Conservation (phyloP, 2,888 invertebrate species). For the Halocaridina rubra region DNA sequence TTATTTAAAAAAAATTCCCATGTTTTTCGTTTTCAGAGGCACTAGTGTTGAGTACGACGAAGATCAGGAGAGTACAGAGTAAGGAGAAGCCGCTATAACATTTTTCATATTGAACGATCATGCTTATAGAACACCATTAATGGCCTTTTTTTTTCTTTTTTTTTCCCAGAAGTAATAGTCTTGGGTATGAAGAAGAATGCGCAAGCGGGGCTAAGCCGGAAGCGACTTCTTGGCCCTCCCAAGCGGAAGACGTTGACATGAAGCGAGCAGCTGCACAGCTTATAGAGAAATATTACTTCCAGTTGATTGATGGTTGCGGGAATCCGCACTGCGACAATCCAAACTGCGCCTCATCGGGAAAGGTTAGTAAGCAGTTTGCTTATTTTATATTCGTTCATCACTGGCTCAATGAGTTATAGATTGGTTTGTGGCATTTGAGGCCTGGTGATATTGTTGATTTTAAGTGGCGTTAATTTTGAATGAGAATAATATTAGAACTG, state of each 20-base stretch:
- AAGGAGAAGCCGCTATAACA: too few relatives aligned
- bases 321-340: conserved; percentile 87
- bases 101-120: too few relatives aligned
- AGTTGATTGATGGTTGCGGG: conserved; percentile 91
- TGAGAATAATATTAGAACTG: too few relatives aligned
- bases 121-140: too few relatives aligned
- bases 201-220: background rate
- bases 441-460: too few relatives aligned
- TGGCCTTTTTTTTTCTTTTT: too few relatives aligned
- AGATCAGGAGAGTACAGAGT: too few relatives aligned
- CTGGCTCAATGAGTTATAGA: background rate
- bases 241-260: conserved; percentile 35
- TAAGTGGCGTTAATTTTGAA: too few relatives aligned
- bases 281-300: conserved; percentile 74
- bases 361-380: conserved; percentile 74
- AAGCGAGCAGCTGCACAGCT: conserved; percentile 55
- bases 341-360: conserved; percentile 90
- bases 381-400: too few relatives aligned
- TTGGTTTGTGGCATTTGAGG: background rate
- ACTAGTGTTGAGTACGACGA: too few relatives aligned
- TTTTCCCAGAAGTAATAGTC: conserved; percentile 19
- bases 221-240: conserved; percentile 1
- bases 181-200: conserved; percentile 31
- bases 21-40: too few relatives aligned
- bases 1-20: too few relatives aligned